These are phyloP conservation scores for Globodera rostochiensis DNA, from an alignment of 1,140 invertebrate species.

Conservation along the genomic window DNA sequence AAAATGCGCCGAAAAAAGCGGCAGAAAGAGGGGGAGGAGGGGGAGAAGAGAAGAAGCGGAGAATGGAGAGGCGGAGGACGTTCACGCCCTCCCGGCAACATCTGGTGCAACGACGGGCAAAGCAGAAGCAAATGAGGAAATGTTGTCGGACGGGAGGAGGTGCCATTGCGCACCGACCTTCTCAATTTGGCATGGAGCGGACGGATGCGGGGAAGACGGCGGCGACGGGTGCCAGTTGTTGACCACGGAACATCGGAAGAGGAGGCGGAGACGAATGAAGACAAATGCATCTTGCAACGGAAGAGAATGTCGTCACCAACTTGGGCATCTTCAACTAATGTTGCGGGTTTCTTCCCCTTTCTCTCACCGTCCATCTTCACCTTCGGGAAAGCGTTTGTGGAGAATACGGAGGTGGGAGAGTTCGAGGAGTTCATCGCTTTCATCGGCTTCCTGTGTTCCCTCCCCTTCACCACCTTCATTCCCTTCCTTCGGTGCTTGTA, in stretches of 20 bases:
- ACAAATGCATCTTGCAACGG: neutral
- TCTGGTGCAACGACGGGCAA: neutral
- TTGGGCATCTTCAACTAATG: neutral
- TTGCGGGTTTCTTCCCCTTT: neutral
- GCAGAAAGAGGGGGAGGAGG: neutral
- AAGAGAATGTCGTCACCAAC: neutral
- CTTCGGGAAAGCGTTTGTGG: too few species aligned
- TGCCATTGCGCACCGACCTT: neutral
- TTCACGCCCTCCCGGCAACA: neutral
- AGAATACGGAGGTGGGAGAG: too few species aligned
- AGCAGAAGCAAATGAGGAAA: neutral
- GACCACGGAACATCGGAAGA: neutral
- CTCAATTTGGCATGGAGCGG: neutral
- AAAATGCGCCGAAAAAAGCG: neutral
- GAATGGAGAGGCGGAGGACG: too few species aligned
- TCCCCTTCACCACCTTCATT: too few species aligned
- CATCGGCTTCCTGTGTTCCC: too few species aligned
- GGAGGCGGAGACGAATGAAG: neutral
- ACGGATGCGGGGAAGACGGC: neutral
- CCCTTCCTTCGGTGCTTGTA: too few species aligned
- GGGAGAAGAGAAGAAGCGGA: neutral
- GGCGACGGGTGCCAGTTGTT: neutral
- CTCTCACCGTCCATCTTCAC: too few species aligned
- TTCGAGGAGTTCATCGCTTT: neutral
- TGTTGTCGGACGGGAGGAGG: neutral